Percentiles rank a stretch among this genome's conserved stretches.
Conservation (phyloP, 2,888 invertebrate genomes). For the Xestia sexstrigata region DNA sequence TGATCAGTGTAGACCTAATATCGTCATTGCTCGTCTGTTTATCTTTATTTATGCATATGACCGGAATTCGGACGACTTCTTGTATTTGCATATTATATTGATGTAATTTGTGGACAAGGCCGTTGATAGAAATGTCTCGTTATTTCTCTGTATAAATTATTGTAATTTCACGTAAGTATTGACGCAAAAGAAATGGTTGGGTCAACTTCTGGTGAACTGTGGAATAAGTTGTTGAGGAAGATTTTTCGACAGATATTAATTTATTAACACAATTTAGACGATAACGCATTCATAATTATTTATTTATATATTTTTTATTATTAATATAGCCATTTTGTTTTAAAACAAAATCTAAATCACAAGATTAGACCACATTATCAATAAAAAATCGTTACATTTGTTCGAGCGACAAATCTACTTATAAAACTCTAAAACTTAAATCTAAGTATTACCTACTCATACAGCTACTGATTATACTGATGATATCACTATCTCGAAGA, state of each 20-base stretch:
- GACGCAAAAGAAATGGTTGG: slow-evolving; percentile 24
- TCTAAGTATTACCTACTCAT: too few species aligned
- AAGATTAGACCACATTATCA: not conserved
- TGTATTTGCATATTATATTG: slow-evolving; percentile 33
- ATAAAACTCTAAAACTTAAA: not conserved
- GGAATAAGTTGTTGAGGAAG: slow-evolving; percentile 2
- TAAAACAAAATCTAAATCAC: not conserved
- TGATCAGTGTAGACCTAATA: not conserved
- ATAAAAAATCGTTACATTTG: not conserved
- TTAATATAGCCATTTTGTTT: not conserved
- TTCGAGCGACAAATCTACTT: not conserved
- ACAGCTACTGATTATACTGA: too few species aligned
- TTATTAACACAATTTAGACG: not conserved
- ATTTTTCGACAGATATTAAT: not conserved
- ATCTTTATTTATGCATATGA: slow-evolving; percentile 21
- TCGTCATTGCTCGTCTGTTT: not conserved
- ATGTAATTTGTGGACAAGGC: slow-evolving; percentile 37
- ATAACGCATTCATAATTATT: not conserved
- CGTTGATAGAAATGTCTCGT: slow-evolving; percentile 36
- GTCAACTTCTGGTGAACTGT: not conserved
- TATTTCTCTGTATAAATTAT: slow-evolving; percentile 22
- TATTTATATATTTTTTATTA: not conserved
- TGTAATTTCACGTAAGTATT: not conserved
- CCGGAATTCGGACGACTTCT: slow-evolving; percentile 40
- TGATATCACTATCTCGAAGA: too few species aligned